A percentile compares a stretch with the other conserved stretches of the same genome.
Evolutionary conservation across 2,888 invertebrate genomes (phyloP).

Genomic region (Marasmarcha lunaedactyla): DNA sequence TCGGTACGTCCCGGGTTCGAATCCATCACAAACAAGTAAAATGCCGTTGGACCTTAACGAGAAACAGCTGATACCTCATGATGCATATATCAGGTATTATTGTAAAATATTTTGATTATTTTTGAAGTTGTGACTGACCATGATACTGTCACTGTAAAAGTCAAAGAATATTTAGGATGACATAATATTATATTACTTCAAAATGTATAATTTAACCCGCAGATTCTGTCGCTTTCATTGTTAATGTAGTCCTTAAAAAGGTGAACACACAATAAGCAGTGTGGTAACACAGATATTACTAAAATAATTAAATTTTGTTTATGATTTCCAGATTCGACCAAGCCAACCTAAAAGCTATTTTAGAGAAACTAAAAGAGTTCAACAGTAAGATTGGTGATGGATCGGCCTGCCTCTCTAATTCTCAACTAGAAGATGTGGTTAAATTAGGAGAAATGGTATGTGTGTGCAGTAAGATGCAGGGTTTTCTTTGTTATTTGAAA

Average conservation of each 20-base stretch:
- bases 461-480: constrained; percentile 15
- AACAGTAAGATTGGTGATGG: constrained; percentile 73
- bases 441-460: constrained; percentile 71
- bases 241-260: too few relatives aligned
- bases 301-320: too few relatives aligned
- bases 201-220: too few relatives aligned
- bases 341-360: constrained; percentile 80
- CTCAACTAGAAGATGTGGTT: constrained; percentile 72
- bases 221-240: too few relatives aligned
- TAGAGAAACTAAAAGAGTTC: constrained; percentile 80
- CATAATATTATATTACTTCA: too few relatives aligned
- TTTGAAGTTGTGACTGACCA: too few relatives aligned
- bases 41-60: background rate
- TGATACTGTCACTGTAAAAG: too few relatives aligned
- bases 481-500: background rate
- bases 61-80: constrained; percentile 37
- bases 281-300: too few relatives aligned
- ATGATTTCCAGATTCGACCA: constrained; percentile 78
- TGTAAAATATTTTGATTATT: too few relatives aligned
- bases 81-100: constrained; percentile 51
- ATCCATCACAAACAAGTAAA: constrained; percentile 14
- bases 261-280: too few relatives aligned
- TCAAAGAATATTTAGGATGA: too few relatives aligned
- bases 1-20: constrained; percentile 73
- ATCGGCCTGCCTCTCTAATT: constrained; percentile 59